Base-by-base conservation (phyloP, 2,797 vertebrate genomes). In the Galagoides demidoff region DNA sequence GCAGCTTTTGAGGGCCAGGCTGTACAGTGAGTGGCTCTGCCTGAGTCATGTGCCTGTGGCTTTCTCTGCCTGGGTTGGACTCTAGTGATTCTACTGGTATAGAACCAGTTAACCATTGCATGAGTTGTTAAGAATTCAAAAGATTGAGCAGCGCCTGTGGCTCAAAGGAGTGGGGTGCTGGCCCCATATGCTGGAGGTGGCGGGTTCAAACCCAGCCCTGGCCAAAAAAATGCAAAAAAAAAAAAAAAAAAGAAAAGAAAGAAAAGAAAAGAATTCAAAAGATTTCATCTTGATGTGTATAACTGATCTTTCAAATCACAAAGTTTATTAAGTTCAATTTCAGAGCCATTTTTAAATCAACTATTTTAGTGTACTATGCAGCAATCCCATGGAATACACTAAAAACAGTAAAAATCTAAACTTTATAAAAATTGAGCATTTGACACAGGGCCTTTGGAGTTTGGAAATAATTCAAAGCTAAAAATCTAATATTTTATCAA, bases 401-500 rank as follows among this genome's bases (percentile, higher is more conserved):
- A 64, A 59, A 96, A 89, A 87, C 17, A 70, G 17, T 63, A 73
- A 89, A 61, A 59, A 23, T 29, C 22, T 29, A 87, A 96, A 1
- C 79, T 57, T 88, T 94, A 87, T 16, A 81, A 95, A 96, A 95
- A 55, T 2, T 76, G 82, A 92, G 52, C 34, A 17, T n/a, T 92
- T 87, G 57, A 86, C 14, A 73, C 43, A 81, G 61, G 39, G 14
- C 74, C 19, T 82, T 95, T 87, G 14, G 55, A 68, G 16, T 17
- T 63, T 94, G 11, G n/a, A 89, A 96, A 86, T 61, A 96, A 86
- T 73, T 92, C 0, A 92, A 82, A 94, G 84, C 86, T 85, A 73
- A 94, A 84, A 97, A 96, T 94, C 94, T 97, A 96, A 81, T 64
- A 43, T 6, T 76, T 31, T 97, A 68, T 88, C 19, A 96, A 97